Conservation (phyloP, 2,888 invertebrate genomes). For the Allygus modestus region DNA sequence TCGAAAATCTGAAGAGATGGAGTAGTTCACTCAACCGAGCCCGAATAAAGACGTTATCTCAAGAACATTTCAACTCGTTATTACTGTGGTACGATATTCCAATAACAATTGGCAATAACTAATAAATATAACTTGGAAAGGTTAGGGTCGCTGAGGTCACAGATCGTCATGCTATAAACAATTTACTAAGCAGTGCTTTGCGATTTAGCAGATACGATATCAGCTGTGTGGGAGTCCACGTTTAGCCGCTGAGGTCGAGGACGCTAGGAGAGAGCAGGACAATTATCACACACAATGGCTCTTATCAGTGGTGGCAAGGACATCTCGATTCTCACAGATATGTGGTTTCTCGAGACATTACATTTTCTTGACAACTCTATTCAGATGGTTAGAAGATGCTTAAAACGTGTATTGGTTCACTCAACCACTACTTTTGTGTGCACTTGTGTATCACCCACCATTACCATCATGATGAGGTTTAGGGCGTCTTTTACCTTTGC, state of each 20-base stretch:
- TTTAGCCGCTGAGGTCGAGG: background rate
- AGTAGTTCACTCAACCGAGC: too few relatives aligned
- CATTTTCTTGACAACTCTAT: background rate
- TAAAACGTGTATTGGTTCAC: too few relatives aligned
- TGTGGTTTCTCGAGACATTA: background rate
- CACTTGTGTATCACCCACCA: too few relatives aligned
- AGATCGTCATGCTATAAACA: constrained; percentile 7
- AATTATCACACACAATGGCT: constrained; percentile 16
- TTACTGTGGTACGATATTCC: background rate
- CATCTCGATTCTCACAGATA: constrained; percentile 13
- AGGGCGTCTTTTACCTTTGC: too few relatives aligned
- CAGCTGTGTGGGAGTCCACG: background rate
- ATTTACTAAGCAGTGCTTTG: background rate
- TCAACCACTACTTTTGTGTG: too few relatives aligned
- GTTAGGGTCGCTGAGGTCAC: background rate
- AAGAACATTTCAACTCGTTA: too few relatives aligned
- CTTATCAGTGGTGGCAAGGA: background rate
- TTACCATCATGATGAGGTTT: too few relatives aligned
- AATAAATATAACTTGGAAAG: background rate
- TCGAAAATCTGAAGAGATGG: too few relatives aligned
- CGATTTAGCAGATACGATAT: background rate
- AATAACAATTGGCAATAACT: constrained; percentile 16
- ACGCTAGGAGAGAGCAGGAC: background rate
- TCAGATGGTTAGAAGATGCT: background rate
- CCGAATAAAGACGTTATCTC: too few relatives aligned